phyloP scores from a whole-genome alignment of 2,888 invertebrate species.

The Agrochola lychnidis region DNA sequence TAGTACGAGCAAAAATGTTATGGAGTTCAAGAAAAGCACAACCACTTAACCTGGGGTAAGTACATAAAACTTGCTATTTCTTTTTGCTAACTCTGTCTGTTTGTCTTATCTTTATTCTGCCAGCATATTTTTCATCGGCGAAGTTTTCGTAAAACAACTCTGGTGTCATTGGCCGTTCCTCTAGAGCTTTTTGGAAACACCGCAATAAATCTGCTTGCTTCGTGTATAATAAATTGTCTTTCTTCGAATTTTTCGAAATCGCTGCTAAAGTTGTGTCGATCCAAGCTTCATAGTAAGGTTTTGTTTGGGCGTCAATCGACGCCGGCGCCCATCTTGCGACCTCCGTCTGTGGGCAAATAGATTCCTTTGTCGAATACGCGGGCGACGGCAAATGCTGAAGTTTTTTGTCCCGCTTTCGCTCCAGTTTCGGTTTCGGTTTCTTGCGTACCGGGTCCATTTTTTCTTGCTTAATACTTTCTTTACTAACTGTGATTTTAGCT shows the following conservation, averaged over 20 bases:
- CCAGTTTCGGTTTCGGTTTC: slow-evolving; percentile 15
- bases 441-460: slow-evolving; percentile 38
- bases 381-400: slow-evolving; percentile 40
- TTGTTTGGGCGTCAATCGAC: slow-evolving; percentile 73
- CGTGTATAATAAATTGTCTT: slow-evolving; percentile 64
- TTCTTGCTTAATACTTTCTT: slow-evolving; percentile 24
- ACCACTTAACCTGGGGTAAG: background rate
- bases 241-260: slow-evolving; percentile 69
- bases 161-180: slow-evolving; percentile 67
- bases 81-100: slow-evolving; percentile 45
- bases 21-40: background rate
- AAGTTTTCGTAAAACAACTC: slow-evolving; percentile 74
- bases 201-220: slow-evolving; percentile 58
- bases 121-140: slow-evolving; percentile 78
- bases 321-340: slow-evolving; percentile 82
- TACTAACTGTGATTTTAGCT: slow-evolving; percentile 38
- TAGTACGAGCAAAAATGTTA: background rate
- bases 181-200: slow-evolving; percentile 67
- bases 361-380: background rate
- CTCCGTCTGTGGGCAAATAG: slow-evolving; percentile 75
- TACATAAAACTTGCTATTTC: background rate
- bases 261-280: slow-evolving; percentile 80
- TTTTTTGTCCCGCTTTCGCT: slow-evolving; percentile 28
- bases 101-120: slow-evolving; percentile 77
- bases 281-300: slow-evolving; percentile 86